phyloP scores from a whole-genome alignment of 1,140 invertebrate species.

The Diachasmimorpha longicaudata region DNA sequence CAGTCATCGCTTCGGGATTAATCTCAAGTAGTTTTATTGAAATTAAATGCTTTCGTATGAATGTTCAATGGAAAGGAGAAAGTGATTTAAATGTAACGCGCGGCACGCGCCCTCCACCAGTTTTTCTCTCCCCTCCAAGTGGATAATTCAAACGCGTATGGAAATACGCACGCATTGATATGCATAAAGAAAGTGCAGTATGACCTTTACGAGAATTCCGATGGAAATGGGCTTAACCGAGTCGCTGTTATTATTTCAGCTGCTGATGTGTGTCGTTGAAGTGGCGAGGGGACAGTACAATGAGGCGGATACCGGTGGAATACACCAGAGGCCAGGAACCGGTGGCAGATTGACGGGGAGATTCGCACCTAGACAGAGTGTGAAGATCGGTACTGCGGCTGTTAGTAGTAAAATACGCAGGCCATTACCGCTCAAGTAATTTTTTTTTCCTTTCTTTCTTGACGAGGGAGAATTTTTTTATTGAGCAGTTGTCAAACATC shows the following conservation, averaged over 20 bases:
- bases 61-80: slow-evolving; percentile 26
- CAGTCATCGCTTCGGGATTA: background rate
- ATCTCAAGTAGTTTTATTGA: slow-evolving; percentile 22
- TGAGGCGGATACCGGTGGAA: slow-evolving; percentile 17
- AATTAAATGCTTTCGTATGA: slow-evolving; percentile 22
- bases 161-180: slow-evolving; percentile 26
- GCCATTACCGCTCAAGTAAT: slow-evolving; percentile 36
- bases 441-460: background rate
- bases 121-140: background rate
- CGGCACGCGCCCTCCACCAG: slow-evolving; percentile 9
- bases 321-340: slow-evolving; percentile 1
- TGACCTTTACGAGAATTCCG: slow-evolving; percentile 16
- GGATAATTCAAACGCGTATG: background rate
- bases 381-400: background rate
- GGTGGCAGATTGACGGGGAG: slow-evolving; percentile 12
- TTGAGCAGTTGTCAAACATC: too few species aligned
- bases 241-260: slow-evolving; percentile 34
- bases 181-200: slow-evolving; percentile 30
- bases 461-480: too few species aligned
- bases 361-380: slow-evolving; percentile 15
- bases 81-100: slow-evolving; percentile 32
- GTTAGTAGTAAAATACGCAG: slow-evolving; percentile 36
- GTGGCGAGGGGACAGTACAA: slow-evolving; percentile 39
- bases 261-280: slow-evolving; percentile 40
- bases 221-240: slow-evolving; percentile 17